Conservation (phyloP, 2,797 vertebrate genomes). For the Gallirallus australis region DNA sequence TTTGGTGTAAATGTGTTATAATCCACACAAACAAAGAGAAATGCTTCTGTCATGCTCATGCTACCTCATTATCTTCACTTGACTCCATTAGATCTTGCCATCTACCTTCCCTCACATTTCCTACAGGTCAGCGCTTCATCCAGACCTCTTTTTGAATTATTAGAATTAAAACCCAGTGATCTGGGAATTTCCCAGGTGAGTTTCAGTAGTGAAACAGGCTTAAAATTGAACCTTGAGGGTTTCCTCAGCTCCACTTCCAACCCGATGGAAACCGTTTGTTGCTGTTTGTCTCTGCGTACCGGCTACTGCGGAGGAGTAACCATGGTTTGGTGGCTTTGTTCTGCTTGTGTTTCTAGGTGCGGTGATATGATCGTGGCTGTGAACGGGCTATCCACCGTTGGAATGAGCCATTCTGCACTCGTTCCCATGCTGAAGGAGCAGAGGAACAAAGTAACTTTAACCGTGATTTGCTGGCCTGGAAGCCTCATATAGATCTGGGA, state of each 20-base stretch:
- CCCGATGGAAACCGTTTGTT: neutral
- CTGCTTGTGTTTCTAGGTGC: conserved; percentile 82
- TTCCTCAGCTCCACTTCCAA: neutral
- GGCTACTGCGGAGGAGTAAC: neutral
- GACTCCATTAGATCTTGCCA: neutral
- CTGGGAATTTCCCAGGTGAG: neutral
- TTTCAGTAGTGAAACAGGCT: neutral
- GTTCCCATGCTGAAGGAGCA: conserved; percentile 99
- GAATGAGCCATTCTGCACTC: conserved; percentile 98
- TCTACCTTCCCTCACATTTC: neutral
- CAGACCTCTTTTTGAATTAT: neutral
- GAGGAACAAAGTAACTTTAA: conserved; percentile 94
- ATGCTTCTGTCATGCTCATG: neutral
- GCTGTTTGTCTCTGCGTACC: neutral
- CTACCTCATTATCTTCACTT: neutral
- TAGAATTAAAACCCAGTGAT: neutral
- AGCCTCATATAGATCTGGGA: conserved; percentile 88
- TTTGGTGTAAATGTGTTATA: conserved; percentile 35
- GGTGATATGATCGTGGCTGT: conserved; percentile 99
- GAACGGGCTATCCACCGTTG: conserved; percentile 92
- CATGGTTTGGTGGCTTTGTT: neutral
- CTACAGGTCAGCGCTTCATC: neutral
- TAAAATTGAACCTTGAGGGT: neutral
- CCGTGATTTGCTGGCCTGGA: conserved; percentile 97
- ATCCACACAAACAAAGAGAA: conserved; percentile 49